phyloP scores from a whole-genome alignment of 2,797 vertebrate species.

The Megalops cyprinoides region DNA sequence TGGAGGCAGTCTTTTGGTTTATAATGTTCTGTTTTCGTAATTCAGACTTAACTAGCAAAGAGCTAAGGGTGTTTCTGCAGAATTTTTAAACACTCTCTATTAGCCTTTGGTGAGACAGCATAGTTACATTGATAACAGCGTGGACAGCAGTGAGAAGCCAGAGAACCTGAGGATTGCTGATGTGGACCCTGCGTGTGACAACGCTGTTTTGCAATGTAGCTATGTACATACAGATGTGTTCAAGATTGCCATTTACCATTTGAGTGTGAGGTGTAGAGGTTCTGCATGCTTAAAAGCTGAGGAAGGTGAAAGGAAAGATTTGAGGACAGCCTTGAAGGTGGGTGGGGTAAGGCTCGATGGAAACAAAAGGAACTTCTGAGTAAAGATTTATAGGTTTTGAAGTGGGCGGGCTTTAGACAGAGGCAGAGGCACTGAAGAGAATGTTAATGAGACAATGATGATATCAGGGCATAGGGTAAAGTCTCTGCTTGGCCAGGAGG shows the following conservation, averaged over 20 bases:
- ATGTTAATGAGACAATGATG: slow-evolving; percentile 71
- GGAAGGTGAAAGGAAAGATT: neutral
- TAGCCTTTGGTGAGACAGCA: too few species aligned
- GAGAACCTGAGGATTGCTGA: too few species aligned
- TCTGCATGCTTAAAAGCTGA: too few species aligned
- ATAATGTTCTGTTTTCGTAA: too few species aligned
- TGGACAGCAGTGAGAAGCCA: neutral
- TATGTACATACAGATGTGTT: too few species aligned
- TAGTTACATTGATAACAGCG: too few species aligned
- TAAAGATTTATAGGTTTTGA: slow-evolving; percentile 33
- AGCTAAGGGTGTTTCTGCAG: too few species aligned
- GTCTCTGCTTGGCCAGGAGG: slow-evolving; percentile 60
- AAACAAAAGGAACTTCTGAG: neutral
- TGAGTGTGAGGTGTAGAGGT: too few species aligned
- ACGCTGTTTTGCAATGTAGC: neutral
- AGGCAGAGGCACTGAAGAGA: slow-evolving; percentile 68
- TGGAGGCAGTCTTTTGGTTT: neutral
- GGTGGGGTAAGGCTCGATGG: slow-evolving; percentile 38
- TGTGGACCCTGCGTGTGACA: neutral
- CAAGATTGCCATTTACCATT: too few species aligned
- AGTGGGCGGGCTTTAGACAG: slow-evolving; percentile 40
- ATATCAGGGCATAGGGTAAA: slow-evolving; percentile 70
- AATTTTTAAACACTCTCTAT: too few species aligned
- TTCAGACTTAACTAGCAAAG: too few species aligned
- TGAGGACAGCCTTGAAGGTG: slow-evolving; percentile 44